These are phyloP conservation scores for Epicauta chinensis DNA, from an alignment of 1,140 invertebrate species.

Conservation along the genomic window DNA sequence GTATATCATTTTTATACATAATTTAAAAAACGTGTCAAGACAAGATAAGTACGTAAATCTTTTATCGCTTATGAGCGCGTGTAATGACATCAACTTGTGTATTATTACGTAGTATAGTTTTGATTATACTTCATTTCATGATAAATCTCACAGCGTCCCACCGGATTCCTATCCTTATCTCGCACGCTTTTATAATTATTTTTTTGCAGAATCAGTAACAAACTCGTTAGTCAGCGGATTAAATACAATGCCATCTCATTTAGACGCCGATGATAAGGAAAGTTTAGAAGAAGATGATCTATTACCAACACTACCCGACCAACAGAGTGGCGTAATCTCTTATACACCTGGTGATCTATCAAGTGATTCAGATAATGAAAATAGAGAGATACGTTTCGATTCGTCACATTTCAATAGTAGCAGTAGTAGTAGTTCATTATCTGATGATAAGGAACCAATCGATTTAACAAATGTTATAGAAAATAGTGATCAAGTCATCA, in stretches of 20 bases:
- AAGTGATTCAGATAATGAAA: slow-evolving; percentile 33
- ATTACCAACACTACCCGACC: slow-evolving; percentile 8
- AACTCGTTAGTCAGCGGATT: slow-evolving; percentile 32
- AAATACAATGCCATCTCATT: slow-evolving; percentile 33
- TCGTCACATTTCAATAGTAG: slow-evolving; percentile 32
- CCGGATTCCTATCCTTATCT: no score
- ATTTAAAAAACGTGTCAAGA: no score
- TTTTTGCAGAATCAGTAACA: slow-evolving; percentile 33
- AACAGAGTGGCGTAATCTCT: slow-evolving; percentile 1
- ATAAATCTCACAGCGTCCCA: no score
- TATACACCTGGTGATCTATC: slow-evolving; percentile 27
- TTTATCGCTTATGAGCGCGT: no score
- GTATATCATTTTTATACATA: no score
- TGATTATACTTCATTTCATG: not conserved
- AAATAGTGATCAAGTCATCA: not conserved
- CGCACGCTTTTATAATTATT: slow-evolving; percentile 2
- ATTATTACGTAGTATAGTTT: no score
- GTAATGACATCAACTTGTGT: no score
- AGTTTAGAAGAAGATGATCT: slow-evolving; percentile 35
- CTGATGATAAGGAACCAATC: slow-evolving; percentile 10
- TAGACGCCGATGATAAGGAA: slow-evolving; percentile 28
- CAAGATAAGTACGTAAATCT: no score
- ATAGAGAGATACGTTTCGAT: slow-evolving; percentile 31
- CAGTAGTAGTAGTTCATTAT: slow-evolving; percentile 29
- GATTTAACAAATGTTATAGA: slow-evolving; percentile 11